phyloP scores from a whole-genome alignment of 1,140 invertebrate genomes.

The Drosophila kikkawai region DNA sequence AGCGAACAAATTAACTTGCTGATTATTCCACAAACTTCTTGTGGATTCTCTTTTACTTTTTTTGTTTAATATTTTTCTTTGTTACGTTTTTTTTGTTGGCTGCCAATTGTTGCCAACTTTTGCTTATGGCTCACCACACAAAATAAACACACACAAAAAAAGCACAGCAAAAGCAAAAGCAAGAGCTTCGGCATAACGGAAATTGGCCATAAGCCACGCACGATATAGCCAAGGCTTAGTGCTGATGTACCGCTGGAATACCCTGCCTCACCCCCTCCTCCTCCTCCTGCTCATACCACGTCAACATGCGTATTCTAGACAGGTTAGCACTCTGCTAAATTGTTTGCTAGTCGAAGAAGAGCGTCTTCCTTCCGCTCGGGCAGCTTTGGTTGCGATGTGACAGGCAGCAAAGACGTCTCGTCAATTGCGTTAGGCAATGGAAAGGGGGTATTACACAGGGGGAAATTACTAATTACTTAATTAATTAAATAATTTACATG shows the following conservation, averaged over 20 bases:
- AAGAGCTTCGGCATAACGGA: conserved; percentile 61
- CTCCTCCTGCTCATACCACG: not conserved
- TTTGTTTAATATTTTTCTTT: conserved; percentile 6
- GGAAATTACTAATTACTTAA: not conserved
- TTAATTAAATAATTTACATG: not conserved
- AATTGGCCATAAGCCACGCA: conserved; percentile 81
- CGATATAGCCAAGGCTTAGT: conserved; percentile 61
- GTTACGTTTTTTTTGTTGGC: conserved; percentile 15
- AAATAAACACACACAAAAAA: conserved; percentile 1
- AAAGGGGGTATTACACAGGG: not conserved
- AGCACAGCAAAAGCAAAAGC: conserved; percentile 5
- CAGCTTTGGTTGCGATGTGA: conserved; percentile 40
- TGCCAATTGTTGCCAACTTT: conserved; percentile 43
- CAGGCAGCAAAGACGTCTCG: conserved; percentile 29
- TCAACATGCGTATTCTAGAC: conserved; percentile 21
- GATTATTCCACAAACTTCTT: conserved; percentile 31
- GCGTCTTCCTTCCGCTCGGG: conserved; percentile 58
- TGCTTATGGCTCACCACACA: conserved; percentile 29
- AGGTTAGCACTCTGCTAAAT: conserved; percentile 70
- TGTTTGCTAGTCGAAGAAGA: conserved; percentile 57
- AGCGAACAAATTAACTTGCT: conserved; percentile 36
- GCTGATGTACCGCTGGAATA: conserved; percentile 10
- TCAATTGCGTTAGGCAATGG: conserved; percentile 34
- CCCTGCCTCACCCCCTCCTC: too few species aligned
- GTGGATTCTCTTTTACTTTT: not conserved